A percentile compares a stretch with the other conserved stretches of the same genome.
These are phyloP conservation scores for Zapus hudsonius DNA, from an alignment of 2,113 vertebrate species.

Conservation along the genomic window DNA sequence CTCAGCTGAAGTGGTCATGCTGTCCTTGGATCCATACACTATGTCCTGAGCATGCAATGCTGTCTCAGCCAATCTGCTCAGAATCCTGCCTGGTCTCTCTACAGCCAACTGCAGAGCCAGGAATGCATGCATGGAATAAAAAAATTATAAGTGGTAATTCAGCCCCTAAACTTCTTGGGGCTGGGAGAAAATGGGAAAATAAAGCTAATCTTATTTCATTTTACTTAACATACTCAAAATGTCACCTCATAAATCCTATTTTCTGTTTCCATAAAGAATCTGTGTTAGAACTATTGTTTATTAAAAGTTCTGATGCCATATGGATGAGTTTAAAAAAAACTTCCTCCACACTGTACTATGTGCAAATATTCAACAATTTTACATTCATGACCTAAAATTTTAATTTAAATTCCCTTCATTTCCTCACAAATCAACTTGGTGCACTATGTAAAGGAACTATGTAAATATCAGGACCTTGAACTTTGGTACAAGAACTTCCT, in stretches of 20 bases:
- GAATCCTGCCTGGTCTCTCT: slow-evolving; percentile 68
- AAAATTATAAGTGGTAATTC: slow-evolving; percentile 77
- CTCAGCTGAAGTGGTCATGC: slow-evolving; percentile 52
- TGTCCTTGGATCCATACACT: slow-evolving; percentile 69
- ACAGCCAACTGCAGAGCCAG: slow-evolving; percentile 69
- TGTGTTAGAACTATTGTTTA: slow-evolving; percentile 84
- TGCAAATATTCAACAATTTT: slow-evolving; percentile 77
- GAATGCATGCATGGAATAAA: slow-evolving; percentile 67
- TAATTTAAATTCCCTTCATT: slow-evolving; percentile 80
- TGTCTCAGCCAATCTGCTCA: slow-evolving; percentile 62
- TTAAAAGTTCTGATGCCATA: slow-evolving; percentile 81
- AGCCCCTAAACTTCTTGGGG: slow-evolving; percentile 68
- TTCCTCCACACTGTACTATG: slow-evolving; percentile 53
- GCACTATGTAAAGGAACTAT: slow-evolving; percentile 76
- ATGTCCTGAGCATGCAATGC: slow-evolving; percentile 28
- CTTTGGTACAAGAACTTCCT: slow-evolving; percentile 72
- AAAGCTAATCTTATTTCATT: slow-evolving; percentile 81
- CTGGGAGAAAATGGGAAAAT: slow-evolving; percentile 64
- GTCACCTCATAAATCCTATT: slow-evolving; percentile 81
- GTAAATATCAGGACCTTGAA: slow-evolving; percentile 82
- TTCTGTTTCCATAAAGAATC: slow-evolving; percentile 81
- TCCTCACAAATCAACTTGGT: slow-evolving; percentile 69
- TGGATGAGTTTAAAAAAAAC: slow-evolving; percentile 76
- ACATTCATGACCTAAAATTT: slow-evolving; percentile 79
- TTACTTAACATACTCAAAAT: slow-evolving; percentile 81